These are phyloP conservation scores for Carabus problematicus DNA, from an alignment of 2,888 invertebrate species.

Conservation along the genomic window DNA sequence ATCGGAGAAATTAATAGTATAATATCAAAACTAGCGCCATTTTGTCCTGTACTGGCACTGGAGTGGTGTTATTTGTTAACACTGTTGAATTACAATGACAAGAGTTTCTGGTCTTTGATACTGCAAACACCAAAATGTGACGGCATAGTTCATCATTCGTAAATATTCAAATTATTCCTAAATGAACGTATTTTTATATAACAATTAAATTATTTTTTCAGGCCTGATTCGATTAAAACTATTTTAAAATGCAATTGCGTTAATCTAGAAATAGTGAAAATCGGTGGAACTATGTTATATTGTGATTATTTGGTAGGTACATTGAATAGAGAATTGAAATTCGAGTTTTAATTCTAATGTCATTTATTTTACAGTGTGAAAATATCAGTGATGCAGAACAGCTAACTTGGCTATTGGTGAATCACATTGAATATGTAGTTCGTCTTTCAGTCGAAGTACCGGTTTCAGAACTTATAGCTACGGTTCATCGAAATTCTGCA, in stretches of 20 bases:
- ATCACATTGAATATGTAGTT: slow-evolving; percentile 73
- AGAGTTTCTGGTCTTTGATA: slow-evolving; percentile 68
- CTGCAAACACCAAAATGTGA: slow-evolving; percentile 49
- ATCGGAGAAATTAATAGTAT: slow-evolving; percentile 64
- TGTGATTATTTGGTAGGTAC: slow-evolving; percentile 80
- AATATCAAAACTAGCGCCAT: slow-evolving; percentile 64
- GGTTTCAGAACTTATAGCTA: slow-evolving; percentile 68
- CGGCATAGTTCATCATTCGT: slow-evolving; percentile 48
- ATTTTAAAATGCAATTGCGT: slow-evolving; percentile 54
- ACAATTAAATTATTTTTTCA: slow-evolving; percentile 39
- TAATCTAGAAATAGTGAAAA: slow-evolving; percentile 69
- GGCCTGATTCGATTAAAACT: slow-evolving; percentile 40
- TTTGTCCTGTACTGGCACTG: slow-evolving; percentile 72
- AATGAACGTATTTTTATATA: slow-evolving; percentile 28
- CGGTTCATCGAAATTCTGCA: slow-evolving; percentile 68
- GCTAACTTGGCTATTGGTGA: slow-evolving; percentile 78
- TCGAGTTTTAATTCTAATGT: neutral
- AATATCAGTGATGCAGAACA: slow-evolving; percentile 76
- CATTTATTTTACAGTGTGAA: slow-evolving; percentile 63
- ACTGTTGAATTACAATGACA: slow-evolving; percentile 73
- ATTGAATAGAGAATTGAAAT: neutral
- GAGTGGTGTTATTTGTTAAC: slow-evolving; percentile 83
- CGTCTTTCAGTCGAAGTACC: slow-evolving; percentile 70
- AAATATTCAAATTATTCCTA: slow-evolving; percentile 34
- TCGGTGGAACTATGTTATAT: slow-evolving; percentile 74